Percentiles rank a stretch among this genome's conserved stretches.
phyloP scores from a whole-genome alignment of 2,888 invertebrate genomes.

The Meandrusa payeni region DNA sequence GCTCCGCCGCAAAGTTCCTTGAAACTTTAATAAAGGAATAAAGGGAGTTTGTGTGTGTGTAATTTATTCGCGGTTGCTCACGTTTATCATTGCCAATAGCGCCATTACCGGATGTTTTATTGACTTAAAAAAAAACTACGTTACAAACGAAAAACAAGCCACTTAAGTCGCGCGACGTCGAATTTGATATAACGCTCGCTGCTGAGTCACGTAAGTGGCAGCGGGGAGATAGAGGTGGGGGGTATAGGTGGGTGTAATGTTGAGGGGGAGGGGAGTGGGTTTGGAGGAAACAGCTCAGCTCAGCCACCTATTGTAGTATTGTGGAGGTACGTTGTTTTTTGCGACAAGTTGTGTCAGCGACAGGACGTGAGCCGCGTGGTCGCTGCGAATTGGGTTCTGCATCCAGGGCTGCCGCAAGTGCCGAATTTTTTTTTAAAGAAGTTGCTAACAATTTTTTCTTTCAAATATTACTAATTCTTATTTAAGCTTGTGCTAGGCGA shows the following conservation, averaged over 20 bases:
- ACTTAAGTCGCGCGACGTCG: constrained; percentile 59
- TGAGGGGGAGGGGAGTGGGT: constrained; percentile 31
- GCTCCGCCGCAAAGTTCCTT: constrained; percentile 34
- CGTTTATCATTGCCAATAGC: constrained; percentile 55
- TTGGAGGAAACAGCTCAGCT: constrained; percentile 56
- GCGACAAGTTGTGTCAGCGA: constrained; percentile 66
- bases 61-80: constrained; percentile 39
- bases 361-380: constrained; percentile 48
- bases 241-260: constrained; percentile 32
- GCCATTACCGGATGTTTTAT: constrained; percentile 58
- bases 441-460: too few relatives aligned
- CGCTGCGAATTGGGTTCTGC: constrained; percentile 45
- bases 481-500: too few relatives aligned
- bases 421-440: too few relatives aligned
- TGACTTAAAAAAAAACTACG: constrained; percentile 48
- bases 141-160: constrained; percentile 65
- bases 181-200: constrained; percentile 67
- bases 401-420: constrained; percentile 26
- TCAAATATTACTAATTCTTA: too few relatives aligned
- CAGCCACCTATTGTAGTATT: constrained; percentile 72
- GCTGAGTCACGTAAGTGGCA: constrained; percentile 70
- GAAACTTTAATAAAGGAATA: constrained; percentile 51
- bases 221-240: constrained; percentile 30
- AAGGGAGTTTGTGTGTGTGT: constrained; percentile 29
- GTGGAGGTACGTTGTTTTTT: constrained; percentile 73